Base-by-base conservation (phyloP, 2,888 invertebrate genomes). In the Gandaritis pyraliata region DNA sequence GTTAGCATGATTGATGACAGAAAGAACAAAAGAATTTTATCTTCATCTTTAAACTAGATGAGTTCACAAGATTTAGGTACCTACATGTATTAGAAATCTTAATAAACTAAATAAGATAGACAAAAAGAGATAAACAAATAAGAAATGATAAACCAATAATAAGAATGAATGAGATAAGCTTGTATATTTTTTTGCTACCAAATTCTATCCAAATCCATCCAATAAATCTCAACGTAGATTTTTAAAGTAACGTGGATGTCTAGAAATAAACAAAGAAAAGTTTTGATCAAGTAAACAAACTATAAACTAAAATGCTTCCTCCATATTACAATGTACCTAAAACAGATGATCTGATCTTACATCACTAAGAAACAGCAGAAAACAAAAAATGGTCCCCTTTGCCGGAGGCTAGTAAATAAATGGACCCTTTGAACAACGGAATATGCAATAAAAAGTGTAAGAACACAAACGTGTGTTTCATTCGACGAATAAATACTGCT, bases 371-470 rank as follows among this genome's bases (percentile, higher is more conserved):
- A 59, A 61, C 61, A 47, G 56, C 52, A 65, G 56, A 61, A 61
- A 69, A 69, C 73, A 73, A 72, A 71, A 72, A 71, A 70, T 54
- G 63, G 65, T 59, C 53, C 64, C 65, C 64, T 73, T 76, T 72
- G 58, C 64, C 56, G 72, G 79, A 74, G 69, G 72, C 65, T 69
- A 74, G 74, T 73, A 76, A 79, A 80, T 75, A 80, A 76, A 74
- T 73, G 71, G 72, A 74, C 75, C 77, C 74, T 75, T 77, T 75
- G 79, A 75, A 73, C 77, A 71, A 68, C 65, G 72, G 76, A 76
- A 80, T 77, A 75, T 74, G 73, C 75, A 73, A 79, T 80, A 80
- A 80, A 78, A 80, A 64, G 63, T 46, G 48, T 56, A 47, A 58
- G 52, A 64, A 64, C 51, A 56, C 59, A 52, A 18, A 52, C 16